These are phyloP conservation scores for Musca vetustissima DNA, from an alignment of 1,140 invertebrate genomes.

Conservation along the genomic window DNA sequence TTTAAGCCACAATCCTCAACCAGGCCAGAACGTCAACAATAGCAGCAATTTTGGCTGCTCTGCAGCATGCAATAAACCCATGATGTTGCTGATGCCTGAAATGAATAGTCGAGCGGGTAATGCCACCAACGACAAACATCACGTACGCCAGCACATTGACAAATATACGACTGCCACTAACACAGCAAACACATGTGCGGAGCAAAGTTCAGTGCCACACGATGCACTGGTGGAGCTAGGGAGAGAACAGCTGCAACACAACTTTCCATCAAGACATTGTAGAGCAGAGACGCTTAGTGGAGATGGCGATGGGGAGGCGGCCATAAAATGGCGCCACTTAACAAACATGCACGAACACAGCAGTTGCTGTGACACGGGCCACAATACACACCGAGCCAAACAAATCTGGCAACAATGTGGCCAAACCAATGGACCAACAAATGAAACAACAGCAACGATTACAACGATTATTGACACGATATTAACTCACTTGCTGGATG, in stretches of 20 bases:
- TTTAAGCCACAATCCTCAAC: neutral
- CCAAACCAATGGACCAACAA: neutral
- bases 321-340: constrained; percentile 18
- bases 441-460: constrained; percentile 32
- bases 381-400: too few species aligned
- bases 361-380: too few species aligned
- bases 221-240: neutral
- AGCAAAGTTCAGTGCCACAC: neutral
- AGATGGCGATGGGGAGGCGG: neutral
- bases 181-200: neutral
- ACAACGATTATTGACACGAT: constrained; percentile 34
- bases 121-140: constrained; percentile 7
- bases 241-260: neutral
- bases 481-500: constrained; percentile 11
- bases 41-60: neutral
- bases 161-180: neutral
- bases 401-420: neutral
- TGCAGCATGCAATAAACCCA: neutral
- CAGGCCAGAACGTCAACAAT: neutral
- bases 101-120: constrained; percentile 6
- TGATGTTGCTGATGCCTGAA: neutral
- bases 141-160: neutral
- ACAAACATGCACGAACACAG: constrained; percentile 2
- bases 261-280: constrained; percentile 24
- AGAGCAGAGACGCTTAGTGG: neutral